These are phyloP conservation scores for Sylvicapra grimmia DNA, from an alignment of 2,113 vertebrate species.

Conservation along the genomic window DNA sequence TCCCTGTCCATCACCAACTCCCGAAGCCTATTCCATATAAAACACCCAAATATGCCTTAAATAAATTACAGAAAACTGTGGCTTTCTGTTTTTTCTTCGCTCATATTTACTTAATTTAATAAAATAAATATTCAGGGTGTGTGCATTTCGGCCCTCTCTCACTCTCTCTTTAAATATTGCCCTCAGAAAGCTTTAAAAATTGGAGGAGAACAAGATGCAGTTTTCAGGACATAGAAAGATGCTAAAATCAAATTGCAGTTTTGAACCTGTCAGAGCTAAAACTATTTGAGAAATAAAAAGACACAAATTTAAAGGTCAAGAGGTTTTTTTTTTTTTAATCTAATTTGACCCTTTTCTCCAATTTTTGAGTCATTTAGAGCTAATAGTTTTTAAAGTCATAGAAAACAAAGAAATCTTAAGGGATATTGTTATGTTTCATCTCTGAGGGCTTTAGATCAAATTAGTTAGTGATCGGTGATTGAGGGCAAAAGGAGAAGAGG, in stretches of 20 bases:
- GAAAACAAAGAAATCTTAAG: not conserved
- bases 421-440: not conserved
- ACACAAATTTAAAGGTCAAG: not conserved
- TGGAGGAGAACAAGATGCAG: not conserved
- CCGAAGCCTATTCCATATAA: not conserved
- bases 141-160: not conserved
- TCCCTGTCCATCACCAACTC: not conserved
- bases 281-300: slow-evolving; percentile 5
- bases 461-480: not conserved
- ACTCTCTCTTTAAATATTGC: not conserved
- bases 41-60: not conserved
- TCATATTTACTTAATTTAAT: not conserved
- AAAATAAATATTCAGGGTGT: not conserved
- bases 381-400: not conserved
- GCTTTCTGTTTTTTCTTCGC: not conserved
- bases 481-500: not conserved
- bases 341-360: not conserved
- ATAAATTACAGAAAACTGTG: not conserved
- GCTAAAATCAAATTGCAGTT: not conserved
- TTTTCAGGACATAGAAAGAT: not conserved
- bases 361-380: not conserved
- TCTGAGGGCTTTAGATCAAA: not conserved
- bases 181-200: not conserved
- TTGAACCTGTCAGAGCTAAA: not conserved
- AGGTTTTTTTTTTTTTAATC: not conserved